Evolutionary conservation across 1,140 invertebrate species (phyloP).

Genomic region (Mactra quadrangularis): DNA sequence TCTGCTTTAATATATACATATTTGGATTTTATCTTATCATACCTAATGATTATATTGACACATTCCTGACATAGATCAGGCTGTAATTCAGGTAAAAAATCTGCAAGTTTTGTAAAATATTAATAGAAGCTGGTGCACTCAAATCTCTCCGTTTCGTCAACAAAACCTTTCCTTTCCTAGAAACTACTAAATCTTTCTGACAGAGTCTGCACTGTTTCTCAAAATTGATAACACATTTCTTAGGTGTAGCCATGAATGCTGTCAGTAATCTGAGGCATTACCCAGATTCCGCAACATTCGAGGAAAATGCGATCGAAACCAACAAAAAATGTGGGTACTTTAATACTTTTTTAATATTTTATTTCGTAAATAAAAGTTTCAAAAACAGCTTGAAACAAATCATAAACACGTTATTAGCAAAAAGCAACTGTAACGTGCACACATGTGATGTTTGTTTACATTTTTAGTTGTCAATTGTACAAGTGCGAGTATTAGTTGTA

Average conservation of each 20-base stretch:
- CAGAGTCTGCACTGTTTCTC: conserved; percentile 3
- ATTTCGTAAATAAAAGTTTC: no score
- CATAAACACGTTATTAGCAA: no score
- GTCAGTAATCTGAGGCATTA: no score
- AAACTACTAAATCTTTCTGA: conserved; percentile 7
- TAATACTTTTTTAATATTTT: no score
- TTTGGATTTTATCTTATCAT: conserved; percentile 8
- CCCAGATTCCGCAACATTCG: no score
- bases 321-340: no score
- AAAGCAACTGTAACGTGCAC: no score
- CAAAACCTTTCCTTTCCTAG: neutral
- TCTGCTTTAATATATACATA: neutral
- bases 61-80: neutral
- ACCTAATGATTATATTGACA: neutral
- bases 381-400: no score
- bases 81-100: neutral
- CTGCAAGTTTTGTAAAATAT: neutral
- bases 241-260: conserved; percentile 12
- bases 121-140: neutral
- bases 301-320: no score
- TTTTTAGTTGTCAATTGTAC: no score
- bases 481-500: no score
- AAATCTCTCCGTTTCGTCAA: conserved; percentile 5
- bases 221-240: conserved; percentile 8
- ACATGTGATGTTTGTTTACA: no score